Conservation (phyloP, 2,113 vertebrate species). For the Campylomormyrus tamandua region DNA sequence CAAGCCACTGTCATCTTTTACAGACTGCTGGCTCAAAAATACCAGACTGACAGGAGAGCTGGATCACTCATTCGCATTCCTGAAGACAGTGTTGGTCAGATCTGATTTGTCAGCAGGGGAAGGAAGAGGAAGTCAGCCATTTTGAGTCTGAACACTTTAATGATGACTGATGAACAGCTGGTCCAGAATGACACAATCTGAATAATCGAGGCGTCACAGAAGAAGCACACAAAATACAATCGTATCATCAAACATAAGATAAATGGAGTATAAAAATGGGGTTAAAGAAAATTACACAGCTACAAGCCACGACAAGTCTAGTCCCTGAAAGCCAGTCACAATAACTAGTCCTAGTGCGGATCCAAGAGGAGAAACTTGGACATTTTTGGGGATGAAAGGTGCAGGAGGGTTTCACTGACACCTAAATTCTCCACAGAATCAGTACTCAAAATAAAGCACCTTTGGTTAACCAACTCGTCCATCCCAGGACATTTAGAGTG, state of each 20-base stretch:
- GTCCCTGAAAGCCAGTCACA: background rate
- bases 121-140: background rate
- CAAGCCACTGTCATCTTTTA: background rate
- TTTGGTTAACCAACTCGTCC: background rate
- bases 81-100: background rate
- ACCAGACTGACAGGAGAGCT: background rate
- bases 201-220: slow-evolving; percentile 21
- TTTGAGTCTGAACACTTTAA: slow-evolving; percentile 24
- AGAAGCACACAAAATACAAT: slow-evolving; percentile 14
- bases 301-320: background rate
- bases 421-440: background rate
- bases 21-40: background rate
- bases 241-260: background rate
- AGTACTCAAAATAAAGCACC: background rate
- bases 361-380: background rate
- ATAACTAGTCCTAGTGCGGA: background rate
- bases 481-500: background rate
- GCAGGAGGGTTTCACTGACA: background rate
- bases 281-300: slow-evolving; percentile 21
- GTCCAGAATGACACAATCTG: slow-evolving; percentile 19
- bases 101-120: background rate
- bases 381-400: background rate
- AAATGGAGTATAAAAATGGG: slow-evolving; percentile 20
- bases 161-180: slow-evolving; percentile 21
- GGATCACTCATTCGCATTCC: background rate